Base-by-base conservation (phyloP, 2,888 invertebrate species). In the Tridacna crocea region DNA sequence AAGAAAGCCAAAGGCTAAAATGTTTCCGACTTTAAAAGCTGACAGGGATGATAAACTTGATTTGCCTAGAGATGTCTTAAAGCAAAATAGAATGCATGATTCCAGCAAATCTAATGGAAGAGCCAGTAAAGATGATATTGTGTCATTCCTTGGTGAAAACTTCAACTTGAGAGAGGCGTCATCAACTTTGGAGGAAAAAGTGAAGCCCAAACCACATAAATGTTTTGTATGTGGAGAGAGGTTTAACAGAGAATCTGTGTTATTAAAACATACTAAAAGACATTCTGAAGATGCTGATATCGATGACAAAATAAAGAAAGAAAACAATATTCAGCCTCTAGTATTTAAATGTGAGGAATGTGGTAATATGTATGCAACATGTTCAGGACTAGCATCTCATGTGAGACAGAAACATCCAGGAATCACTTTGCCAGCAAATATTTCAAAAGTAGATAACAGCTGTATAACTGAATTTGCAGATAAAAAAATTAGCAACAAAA, bases 331-430 rank as follows among this genome's bases (percentile, higher is more conserved):
- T 17, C 46, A 51, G 22, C 70, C 48, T 4, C n/a, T 48, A 15
- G 13, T 22, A 15, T 70, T 24, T 24, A 51, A 70, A 36, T 84
- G 84, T 48, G 61, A 63, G 24, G n/a, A 63, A 22, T 84, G 84
- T 81, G 79, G 74, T 6, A 84, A 84, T 60, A 79, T 61, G 63
- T 84, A 84, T 79, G 72, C 79, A n/a, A 81, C 80, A n/a, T 36
- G 76, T 15, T 47, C 63, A 22, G 81, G 84, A 19, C 58, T 84
- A 46, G 68, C 72, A 10, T 63, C 75, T n/a, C 84, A 84, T 66
- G 73, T 26, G 6, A 78, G 70, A 74, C 65, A 26, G 24, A 84
- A 79, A 27, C 84, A 84, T 74, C 51, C 76, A 26, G 79, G 73
- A 46, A 73, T 70, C 4, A 36, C 36, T 36, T 36, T 36, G 36